Conservation (phyloP, 1,140 invertebrate genomes). For the Cherax quadricarinatus region DNA sequence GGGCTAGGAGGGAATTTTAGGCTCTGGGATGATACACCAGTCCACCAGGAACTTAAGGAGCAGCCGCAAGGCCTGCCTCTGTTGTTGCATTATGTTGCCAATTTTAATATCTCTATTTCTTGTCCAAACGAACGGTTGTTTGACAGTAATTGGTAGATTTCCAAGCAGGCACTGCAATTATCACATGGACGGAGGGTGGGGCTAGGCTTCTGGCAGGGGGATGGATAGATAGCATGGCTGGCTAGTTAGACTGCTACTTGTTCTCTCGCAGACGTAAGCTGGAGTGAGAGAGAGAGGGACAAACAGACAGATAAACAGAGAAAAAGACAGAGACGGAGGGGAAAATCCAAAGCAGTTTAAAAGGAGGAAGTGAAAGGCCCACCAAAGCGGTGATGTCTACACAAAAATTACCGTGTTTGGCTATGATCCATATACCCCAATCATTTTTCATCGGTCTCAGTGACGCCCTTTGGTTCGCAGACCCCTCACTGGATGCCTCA, state of each 20-base stretch:
- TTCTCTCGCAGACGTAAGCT: not conserved
- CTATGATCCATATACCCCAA: conserved; percentile 37
- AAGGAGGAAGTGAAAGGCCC: not conserved
- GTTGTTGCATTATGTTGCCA: conserved; percentile 3
- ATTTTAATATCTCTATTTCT: conserved; percentile 48
- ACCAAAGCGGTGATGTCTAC: not conserved
- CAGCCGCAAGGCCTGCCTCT: not conserved
- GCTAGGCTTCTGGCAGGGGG: not conserved
- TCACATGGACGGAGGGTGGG: not conserved
- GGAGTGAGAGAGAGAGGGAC: not conserved
- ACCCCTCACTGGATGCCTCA: no score
- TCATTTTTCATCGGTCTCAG: conserved; percentile 43
- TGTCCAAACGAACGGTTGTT: conserved; percentile 33
- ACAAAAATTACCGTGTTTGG: conserved; percentile 46
- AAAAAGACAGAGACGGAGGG: not conserved
- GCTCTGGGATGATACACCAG: not conserved
- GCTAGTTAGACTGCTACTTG: not conserved
- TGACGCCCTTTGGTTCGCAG: no score
- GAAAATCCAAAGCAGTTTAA: not conserved
- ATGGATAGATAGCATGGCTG: not conserved
- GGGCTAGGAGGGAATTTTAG: not conserved
- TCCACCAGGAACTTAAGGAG: not conserved
- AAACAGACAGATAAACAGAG: no score
- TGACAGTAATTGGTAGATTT: conserved; percentile 36
- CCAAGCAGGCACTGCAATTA: conserved; percentile 30